phyloP scores from a whole-genome alignment of 2,113 vertebrate species.

The Epinephelus lanceolatus region DNA sequence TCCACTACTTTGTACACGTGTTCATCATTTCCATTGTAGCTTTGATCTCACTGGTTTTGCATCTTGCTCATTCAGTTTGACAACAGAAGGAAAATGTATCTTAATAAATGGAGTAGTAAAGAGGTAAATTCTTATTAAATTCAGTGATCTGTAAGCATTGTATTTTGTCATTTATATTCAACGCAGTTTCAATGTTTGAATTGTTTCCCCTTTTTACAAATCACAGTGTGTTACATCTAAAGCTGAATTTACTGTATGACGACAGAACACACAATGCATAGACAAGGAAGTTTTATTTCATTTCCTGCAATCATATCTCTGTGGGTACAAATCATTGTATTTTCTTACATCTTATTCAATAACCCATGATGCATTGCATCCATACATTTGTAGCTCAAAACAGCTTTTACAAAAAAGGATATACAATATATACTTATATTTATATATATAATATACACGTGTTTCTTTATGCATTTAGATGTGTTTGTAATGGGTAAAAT shows the following conservation, averaged over 20 bases:
- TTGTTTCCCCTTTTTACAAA: not conserved
- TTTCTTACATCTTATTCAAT: conserved; percentile 80
- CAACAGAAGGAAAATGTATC: not conserved
- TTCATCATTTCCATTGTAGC: not conserved
- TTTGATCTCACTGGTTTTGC: not conserved
- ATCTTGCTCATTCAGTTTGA: not conserved
- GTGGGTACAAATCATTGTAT: conserved; percentile 85
- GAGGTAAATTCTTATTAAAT: not conserved
- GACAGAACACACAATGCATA: conserved; percentile 86
- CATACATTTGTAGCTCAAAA: conserved; percentile 86
- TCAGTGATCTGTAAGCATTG: not conserved
- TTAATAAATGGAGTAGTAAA: not conserved
- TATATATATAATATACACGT: conserved; percentile 84
- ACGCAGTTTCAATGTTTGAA: not conserved
- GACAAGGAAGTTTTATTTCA: conserved; percentile 88
- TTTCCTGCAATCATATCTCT: conserved; percentile 82
- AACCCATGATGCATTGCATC: conserved; percentile 90
- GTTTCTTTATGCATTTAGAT: conserved; percentile 79
- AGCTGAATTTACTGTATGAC: not conserved
- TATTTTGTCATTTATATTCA: not conserved
- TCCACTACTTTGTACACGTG: not conserved
- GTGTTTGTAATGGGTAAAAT: conserved; percentile 74
- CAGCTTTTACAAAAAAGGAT: conserved; percentile 87
- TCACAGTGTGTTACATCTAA: not conserved
- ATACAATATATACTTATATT: conserved; percentile 85